phyloP scores from a whole-genome alignment of 2,113 vertebrate genomes.

The Myrmecophaga tridactyla region DNA sequence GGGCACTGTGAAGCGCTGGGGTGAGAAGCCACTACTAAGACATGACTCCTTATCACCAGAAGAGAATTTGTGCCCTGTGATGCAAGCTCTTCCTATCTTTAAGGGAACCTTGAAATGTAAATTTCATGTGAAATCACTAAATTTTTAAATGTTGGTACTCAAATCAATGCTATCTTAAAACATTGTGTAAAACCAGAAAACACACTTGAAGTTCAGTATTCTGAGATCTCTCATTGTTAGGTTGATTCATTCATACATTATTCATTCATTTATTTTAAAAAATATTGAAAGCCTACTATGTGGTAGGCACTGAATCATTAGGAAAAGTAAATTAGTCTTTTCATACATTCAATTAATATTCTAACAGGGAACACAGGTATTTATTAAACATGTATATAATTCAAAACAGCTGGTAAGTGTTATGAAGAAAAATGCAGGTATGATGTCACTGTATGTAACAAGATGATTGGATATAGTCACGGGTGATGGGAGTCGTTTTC shows the following conservation, averaged over 20 bases:
- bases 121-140: not conserved
- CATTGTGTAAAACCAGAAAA: not conserved
- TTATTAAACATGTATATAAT: not conserved
- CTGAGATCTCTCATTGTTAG: not conserved
- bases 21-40: not conserved
- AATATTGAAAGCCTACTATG: not conserved
- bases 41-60: not conserved
- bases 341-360: not conserved
- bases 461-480: not conserved
- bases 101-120: not conserved
- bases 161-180: not conserved
- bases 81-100: not conserved
- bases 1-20: fast-evolving
- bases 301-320: not conserved
- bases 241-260: not conserved
- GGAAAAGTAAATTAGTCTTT: not conserved
- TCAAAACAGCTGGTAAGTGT: not conserved
- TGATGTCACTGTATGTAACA: not conserved
- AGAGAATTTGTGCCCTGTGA: not conserved
- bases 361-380: not conserved
- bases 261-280: not conserved
- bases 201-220: not conserved
- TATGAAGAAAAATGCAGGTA: not conserved
- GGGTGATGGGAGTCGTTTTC: not conserved
- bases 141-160: not conserved